Conservation (phyloP, 2,797 vertebrate genomes). For the Eospalax fontanierii region DNA sequence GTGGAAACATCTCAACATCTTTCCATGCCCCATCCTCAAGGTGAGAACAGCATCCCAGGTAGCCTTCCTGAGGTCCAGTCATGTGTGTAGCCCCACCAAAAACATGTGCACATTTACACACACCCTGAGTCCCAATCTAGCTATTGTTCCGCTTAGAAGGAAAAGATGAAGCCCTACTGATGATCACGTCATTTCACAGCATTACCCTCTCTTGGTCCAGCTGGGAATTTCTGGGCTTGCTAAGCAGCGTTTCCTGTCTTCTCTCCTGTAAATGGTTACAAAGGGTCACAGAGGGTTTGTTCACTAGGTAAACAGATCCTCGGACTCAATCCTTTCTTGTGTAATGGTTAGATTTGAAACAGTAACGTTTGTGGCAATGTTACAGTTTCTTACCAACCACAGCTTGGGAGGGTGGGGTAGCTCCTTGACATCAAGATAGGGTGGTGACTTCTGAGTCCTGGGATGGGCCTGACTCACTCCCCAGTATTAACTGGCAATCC, state of each 20-base stretch:
- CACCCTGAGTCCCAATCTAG: not conserved
- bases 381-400: conserved; percentile 11
- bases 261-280: conserved; percentile 15
- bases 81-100: not conserved
- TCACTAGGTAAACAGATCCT: not conserved
- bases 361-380: not conserved
- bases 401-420: not conserved
- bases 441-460: not conserved
- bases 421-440: not conserved
- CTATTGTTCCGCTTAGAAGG: not conserved
- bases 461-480: not conserved
- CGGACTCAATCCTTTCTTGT: not conserved
- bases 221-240: not conserved
- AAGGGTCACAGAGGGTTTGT: conserved; percentile 19
- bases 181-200: too few species aligned
- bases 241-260: not conserved
- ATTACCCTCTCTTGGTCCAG: not conserved
- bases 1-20: not conserved
- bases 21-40: not conserved
- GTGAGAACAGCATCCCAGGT: not conserved
- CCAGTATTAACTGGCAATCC: not conserved
- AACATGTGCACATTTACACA: rapidly evolving
- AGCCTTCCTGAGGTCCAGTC: not conserved
- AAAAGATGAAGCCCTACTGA: too few species aligned
- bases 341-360: not conserved